Conservation (phyloP, 2,888 invertebrate genomes). For the Drosophila trichaetosa region DNA sequence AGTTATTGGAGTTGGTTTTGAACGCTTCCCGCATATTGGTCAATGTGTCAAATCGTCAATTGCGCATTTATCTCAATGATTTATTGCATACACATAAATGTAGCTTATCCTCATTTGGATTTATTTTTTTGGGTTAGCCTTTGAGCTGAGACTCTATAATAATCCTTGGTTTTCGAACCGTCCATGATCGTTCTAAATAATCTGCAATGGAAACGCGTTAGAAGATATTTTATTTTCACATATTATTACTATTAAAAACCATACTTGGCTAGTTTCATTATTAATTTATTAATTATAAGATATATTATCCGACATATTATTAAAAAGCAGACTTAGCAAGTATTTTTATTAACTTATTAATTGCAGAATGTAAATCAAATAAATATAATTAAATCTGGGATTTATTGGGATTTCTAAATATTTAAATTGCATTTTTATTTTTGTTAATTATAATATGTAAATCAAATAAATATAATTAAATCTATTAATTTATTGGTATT, state of each 20-base stretch:
- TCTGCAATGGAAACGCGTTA: not conserved
- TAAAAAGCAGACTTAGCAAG: not conserved
- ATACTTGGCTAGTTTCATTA: not conserved
- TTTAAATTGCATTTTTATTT: not conserved
- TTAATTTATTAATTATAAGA: not conserved
- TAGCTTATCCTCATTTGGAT: not conserved
- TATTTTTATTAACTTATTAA: not conserved
- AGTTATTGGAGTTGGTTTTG: not conserved
- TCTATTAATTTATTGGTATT: not conserved
- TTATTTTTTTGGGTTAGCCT: not conserved
- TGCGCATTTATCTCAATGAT: constrained; percentile 1
- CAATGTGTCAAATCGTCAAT: not conserved
- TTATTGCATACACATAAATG: not conserved
- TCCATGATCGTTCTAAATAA: not conserved
- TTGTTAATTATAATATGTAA: not conserved
- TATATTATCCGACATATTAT: not conserved
- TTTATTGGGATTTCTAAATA: not conserved
- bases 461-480: not conserved
- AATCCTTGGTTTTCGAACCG: not conserved
- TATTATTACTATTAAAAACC: not conserved
- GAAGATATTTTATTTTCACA: not conserved
- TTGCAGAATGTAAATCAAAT: not conserved
- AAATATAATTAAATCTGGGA: not conserved
- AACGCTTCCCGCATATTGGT: constrained; percentile 19
- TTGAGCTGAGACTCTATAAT: not conserved